Conservation (phyloP, 1,140 invertebrate genomes). For the Atta cephalotes region DNA sequence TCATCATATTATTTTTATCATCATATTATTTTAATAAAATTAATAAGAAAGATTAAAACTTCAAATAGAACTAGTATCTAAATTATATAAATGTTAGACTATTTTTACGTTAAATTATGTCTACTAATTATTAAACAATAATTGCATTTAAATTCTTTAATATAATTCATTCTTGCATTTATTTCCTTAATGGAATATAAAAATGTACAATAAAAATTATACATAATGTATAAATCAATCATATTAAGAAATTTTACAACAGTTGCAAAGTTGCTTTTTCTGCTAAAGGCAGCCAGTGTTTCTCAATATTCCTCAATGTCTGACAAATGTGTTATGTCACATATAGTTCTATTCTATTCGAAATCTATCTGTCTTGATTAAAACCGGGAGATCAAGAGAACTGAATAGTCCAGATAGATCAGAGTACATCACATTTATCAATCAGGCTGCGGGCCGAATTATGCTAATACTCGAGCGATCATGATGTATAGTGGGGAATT, state of each 20-base stretch:
- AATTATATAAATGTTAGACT: constrained; percentile 8
- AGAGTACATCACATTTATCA: constrained; percentile 47
- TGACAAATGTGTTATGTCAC: neutral
- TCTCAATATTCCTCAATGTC: neutral
- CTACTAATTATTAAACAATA: no score
- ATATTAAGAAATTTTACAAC: no score
- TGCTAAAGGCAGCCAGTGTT: neutral
- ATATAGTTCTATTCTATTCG: neutral
- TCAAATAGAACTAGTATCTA: neutral
- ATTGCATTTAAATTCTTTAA: no score
- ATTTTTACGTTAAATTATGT: no score
- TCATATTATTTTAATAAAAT: constrained; percentile 16
- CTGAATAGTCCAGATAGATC: constrained; percentile 4
- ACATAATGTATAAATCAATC: no score
- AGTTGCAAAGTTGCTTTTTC: neutral
- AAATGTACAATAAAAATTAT: no score
- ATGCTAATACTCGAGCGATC: constrained; percentile 69
- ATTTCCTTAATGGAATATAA: no score
- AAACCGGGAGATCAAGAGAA: constrained; percentile 14
- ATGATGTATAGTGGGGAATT: constrained; percentile 50
- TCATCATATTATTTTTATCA: no score
- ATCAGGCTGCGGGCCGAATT: constrained; percentile 69
- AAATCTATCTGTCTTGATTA: constrained; percentile 64
- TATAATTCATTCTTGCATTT: no score
- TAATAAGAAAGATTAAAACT: neutral